Evolutionary conservation across 2,113 vertebrate species (phyloP), one percentile per base, ranked within the genome.

Genomic region (Cololabis saira): DNA sequence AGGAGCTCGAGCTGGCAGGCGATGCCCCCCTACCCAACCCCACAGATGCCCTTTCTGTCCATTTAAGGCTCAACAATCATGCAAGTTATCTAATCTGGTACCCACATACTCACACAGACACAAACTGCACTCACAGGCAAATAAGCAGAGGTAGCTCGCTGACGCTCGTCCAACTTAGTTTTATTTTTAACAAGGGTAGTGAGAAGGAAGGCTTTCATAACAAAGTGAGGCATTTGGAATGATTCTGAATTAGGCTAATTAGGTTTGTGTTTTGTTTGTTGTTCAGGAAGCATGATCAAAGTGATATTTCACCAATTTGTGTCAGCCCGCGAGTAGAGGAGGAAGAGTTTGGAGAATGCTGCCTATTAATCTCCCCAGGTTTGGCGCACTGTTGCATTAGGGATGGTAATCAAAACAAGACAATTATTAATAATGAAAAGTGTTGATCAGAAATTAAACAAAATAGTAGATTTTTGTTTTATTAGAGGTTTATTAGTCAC

Each of bases 241-340:
- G 65, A 83, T 89, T 89, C 83, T 80, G 83, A 89, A 90, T 92
- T 84, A 87, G 88, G 82, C 88, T 91, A 93, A 91, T 90, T 90
- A 91, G 87, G 87, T 90, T 89, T 90, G 84, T 89, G 88, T 89
- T 92, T 84, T 86, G 90, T 87, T 91, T 90, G 89, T 91, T 89
- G 90, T 88, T 92, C 79, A 78, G 84, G 76, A 91, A 76, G 61
- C 86, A 87, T 81, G 90, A 92, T 91, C 89, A 91, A 90, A 92
- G 88, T 82, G 80, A 88, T 92, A 90, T 90, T 91, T 89, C 90
- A 90, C 86, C 90, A 86, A 90, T 92, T 91, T 92, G 84, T 90
- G 88, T 92, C 90, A 87, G 88, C 80, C 81, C 78, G 51, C 61
- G 61, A 74, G 82, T 79, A 87, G 74, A 83, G 62, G 77, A 73